Percentiles rank a stretch among this genome's conserved stretches.
Conservation (phyloP, 1,140 invertebrate species). For the Scaptomyza montana region DNA sequence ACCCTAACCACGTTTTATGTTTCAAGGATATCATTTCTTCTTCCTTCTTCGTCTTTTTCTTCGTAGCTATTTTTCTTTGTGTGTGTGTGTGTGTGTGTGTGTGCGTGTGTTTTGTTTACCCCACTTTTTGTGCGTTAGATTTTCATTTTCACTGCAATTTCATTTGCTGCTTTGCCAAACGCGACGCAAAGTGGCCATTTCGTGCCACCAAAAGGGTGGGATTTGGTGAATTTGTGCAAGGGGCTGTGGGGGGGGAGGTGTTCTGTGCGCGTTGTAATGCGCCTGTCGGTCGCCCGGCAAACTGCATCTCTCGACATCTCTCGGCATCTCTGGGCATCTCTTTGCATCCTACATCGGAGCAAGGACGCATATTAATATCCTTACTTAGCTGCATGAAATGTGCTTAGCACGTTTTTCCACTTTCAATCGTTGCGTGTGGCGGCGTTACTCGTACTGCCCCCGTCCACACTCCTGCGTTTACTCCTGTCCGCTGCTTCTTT, state of each 20-base stretch:
- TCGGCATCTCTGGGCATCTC: not conserved
- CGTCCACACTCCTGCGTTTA: too few relatives aligned
- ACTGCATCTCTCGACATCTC: conserved; percentile 5
- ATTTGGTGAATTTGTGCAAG: too few relatives aligned
- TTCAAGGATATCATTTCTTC: conserved; percentile 74
- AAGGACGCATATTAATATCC: conserved; percentile 82
- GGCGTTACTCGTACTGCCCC: too few relatives aligned
- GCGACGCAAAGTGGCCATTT: conserved; percentile 70
- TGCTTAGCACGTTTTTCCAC: conserved; percentile 62
- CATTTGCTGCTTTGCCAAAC: conserved; percentile 71
- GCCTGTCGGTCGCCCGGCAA: conserved; percentile 35
- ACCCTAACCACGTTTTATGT: conserved; percentile 49
- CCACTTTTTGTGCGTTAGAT: conserved; percentile 74
- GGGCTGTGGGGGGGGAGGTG: not conserved
- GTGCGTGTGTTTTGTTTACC: conserved; percentile 59
- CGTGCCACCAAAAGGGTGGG: not conserved
- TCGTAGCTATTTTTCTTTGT: not conserved
- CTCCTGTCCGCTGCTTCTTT: too few relatives aligned
- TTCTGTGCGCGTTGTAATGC: conserved; percentile 32
- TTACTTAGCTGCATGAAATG: conserved; percentile 75
- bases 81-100: not conserved
- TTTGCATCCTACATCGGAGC: conserved; percentile 23
- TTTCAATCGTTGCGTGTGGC: conserved; percentile 37
- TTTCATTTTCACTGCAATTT: conserved; percentile 82
- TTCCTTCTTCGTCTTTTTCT: not conserved